phyloP scores from a whole-genome alignment of 2,113 vertebrate genomes.

The Nymphicus hollandicus region DNA sequence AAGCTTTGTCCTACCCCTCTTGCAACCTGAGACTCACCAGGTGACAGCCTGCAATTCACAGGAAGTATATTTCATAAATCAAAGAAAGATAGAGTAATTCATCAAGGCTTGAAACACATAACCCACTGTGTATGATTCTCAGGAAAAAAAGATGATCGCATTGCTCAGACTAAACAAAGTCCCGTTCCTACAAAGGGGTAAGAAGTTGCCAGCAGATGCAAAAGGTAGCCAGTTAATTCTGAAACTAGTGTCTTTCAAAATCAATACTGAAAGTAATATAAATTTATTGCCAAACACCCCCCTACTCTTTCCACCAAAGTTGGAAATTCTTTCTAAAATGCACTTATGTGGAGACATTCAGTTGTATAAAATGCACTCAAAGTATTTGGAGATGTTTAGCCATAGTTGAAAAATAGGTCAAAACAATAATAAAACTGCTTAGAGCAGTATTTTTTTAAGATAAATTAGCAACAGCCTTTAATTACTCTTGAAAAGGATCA shows the following conservation, averaged over 20 bases:
- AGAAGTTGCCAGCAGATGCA: background rate
- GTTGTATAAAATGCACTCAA: background rate
- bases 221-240: background rate
- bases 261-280: background rate
- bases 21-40: background rate
- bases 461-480: background rate
- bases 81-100: background rate
- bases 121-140: background rate
- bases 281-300: background rate
- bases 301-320: background rate
- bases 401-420: rapidly evolving
- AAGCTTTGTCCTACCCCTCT: background rate
- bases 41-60: background rate
- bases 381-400: background rate
- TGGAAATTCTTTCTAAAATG: background rate
- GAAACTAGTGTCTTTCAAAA: background rate
- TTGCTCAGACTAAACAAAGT: background rate
- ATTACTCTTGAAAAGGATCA: background rate
- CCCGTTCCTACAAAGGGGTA: background rate
- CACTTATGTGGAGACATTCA: background rate
- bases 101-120: background rate
- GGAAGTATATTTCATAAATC: background rate
- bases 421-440: background rate
- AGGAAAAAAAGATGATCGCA: background rate
- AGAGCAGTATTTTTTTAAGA: background rate